Percentiles rank a stretch among this genome's conserved stretches.
Evolutionary conservation across 1,140 invertebrate species (phyloP).

Genomic region (Aphaenogaster floridana): DNA sequence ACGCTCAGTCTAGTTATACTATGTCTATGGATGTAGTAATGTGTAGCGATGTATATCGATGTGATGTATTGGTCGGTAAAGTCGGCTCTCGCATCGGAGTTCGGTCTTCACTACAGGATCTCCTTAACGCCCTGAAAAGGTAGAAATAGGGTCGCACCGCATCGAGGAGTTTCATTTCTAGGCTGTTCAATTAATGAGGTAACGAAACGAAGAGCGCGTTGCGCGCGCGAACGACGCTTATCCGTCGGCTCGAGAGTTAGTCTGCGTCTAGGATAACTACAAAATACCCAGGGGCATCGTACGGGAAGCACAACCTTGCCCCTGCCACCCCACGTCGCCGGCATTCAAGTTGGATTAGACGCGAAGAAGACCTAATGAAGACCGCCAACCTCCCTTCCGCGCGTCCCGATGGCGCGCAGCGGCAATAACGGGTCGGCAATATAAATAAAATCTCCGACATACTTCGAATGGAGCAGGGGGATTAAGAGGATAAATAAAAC

Average conservation of each 20-base stretch:
- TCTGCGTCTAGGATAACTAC: slow-evolving; percentile 56
- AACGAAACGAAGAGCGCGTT: slow-evolving; percentile 8
- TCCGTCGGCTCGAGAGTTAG: slow-evolving; percentile 52
- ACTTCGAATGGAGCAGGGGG: slow-evolving; percentile 1
- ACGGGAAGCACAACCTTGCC: slow-evolving; percentile 23
- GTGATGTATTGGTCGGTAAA: too few relatives aligned
- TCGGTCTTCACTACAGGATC: too few relatives aligned
- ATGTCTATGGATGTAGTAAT: too few relatives aligned
- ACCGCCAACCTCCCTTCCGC: slow-evolving; percentile 41
- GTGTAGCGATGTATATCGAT: too few relatives aligned
- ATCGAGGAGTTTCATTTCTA: neutral
- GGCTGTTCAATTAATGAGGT: slow-evolving; percentile 35
- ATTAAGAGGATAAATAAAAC: slow-evolving; percentile 55
- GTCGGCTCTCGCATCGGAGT: too few relatives aligned
- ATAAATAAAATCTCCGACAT: slow-evolving; percentile 55
- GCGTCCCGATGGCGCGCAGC: slow-evolving; percentile 13
- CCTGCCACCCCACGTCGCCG: slow-evolving; percentile 31
- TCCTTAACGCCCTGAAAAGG: neutral
- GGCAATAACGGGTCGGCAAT: slow-evolving; percentile 49
- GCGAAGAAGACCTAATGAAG: slow-evolving; percentile 71
- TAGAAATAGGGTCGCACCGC: neutral
- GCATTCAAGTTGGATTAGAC: slow-evolving; percentile 72
- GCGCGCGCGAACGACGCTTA: slow-evolving; percentile 65
- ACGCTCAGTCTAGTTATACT: too few relatives aligned
- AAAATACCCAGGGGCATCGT: slow-evolving; percentile 60